phyloP scores from a whole-genome alignment of 1,140 invertebrate genomes.

The Lineus longissimus region DNA sequence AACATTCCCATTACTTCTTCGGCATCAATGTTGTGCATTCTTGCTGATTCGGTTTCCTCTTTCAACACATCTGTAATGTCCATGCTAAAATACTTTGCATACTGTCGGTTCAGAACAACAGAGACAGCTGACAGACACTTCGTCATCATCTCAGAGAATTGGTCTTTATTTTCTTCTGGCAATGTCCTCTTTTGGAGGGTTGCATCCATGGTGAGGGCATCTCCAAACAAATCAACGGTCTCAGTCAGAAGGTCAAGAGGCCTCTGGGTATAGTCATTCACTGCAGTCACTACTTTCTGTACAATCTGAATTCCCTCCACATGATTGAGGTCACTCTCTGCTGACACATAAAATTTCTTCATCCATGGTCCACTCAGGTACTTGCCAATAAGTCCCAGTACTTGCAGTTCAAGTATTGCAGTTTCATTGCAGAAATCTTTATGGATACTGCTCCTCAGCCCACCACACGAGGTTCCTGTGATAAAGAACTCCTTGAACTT shows the following conservation, averaged over 20 bases:
- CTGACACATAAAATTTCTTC: slow-evolving; percentile 19
- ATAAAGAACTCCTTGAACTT: background rate
- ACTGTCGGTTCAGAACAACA: slow-evolving; percentile 11
- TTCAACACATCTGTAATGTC: slow-evolving; percentile 8
- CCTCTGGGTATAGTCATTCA: background rate
- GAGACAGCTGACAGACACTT: background rate
- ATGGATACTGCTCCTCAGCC: slow-evolving; percentile 2
- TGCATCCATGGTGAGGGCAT: background rate
- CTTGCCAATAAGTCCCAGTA: slow-evolving; percentile 20
- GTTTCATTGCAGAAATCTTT: slow-evolving; percentile 6
- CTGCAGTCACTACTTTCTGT: background rate
- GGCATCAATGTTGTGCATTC: slow-evolving; percentile 20
- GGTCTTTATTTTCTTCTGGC: background rate
- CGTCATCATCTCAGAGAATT: background rate
- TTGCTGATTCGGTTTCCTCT: slow-evolving; percentile 6
- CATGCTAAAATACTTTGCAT: slow-evolving; percentile 6
- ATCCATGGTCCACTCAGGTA: slow-evolving; percentile 21
- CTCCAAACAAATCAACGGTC: slow-evolving; percentile 6
- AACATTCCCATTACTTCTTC: slow-evolving; percentile 24
- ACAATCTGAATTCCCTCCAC: slow-evolving; percentile 13
- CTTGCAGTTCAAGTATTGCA: slow-evolving; percentile 14
- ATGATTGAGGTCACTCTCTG: slow-evolving; percentile 8
- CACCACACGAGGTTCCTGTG: background rate
- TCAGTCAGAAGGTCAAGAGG: background rate
- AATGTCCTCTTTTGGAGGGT: background rate